Evolutionary conservation across 2,888 invertebrate genomes (phyloP).

Genomic region (Dolomedes plantarius): DNA sequence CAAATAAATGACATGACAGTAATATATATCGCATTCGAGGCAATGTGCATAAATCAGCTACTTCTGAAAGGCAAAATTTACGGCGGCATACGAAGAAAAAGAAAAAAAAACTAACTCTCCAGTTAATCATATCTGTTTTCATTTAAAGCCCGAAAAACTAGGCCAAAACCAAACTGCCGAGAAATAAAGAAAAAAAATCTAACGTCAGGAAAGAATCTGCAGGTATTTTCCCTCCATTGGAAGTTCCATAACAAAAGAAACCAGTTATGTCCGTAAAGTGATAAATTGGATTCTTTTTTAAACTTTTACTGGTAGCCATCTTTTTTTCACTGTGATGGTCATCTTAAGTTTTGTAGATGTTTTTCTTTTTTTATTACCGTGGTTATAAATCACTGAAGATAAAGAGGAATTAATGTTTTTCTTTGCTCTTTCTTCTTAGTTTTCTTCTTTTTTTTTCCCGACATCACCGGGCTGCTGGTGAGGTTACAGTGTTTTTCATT

Average conservation of each 20-base stretch:
- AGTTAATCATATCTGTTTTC: slow-evolving; percentile 50
- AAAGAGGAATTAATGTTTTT: neutral
- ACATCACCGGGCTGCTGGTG: too few species aligned
- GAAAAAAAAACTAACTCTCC: slow-evolving; percentile 20
- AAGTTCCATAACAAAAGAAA: slow-evolving; percentile 12
- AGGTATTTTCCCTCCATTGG: neutral
- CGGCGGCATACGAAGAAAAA: slow-evolving; percentile 9
- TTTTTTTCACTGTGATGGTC: slow-evolving; percentile 11
- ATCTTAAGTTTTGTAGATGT: neutral
- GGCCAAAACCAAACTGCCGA: slow-evolving; percentile 8
- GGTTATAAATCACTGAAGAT: slow-evolving; percentile 17
- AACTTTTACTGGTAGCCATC: slow-evolving; percentile 5
- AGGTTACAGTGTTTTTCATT: too few species aligned
- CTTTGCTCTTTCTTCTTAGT: neutral
- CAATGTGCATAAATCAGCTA: slow-evolving; percentile 52
- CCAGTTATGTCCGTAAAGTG: neutral
- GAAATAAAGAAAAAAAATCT: neutral
- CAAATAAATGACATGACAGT: slow-evolving; percentile 44
- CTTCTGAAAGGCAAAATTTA: slow-evolving; percentile 17
- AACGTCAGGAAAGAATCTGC: neutral
- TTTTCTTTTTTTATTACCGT: neutral
- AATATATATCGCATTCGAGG: slow-evolving; percentile 36
- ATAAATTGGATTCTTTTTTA: slow-evolving; percentile 20
- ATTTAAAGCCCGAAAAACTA: slow-evolving; percentile 27
- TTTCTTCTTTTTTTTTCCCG: too few species aligned